These are phyloP conservation scores for Cabera pusaria DNA, from an alignment of 2,888 invertebrate species.

Conservation along the genomic window DNA sequence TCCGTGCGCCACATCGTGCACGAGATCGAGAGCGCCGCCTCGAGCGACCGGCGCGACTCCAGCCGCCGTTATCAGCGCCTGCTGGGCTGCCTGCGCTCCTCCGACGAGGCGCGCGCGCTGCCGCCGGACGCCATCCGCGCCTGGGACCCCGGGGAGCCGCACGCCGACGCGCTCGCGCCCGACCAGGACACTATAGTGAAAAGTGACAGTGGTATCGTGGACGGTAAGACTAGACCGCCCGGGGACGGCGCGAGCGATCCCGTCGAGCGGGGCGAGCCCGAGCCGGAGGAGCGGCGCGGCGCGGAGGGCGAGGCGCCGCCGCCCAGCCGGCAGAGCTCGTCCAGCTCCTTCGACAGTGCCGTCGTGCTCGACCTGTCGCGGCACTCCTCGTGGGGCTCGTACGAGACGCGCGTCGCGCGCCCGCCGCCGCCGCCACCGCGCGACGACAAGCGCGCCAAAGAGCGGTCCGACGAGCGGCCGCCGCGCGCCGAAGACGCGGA, in stretches of 20 bases:
- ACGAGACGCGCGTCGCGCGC: slow-evolving; percentile 81
- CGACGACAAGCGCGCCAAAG: slow-evolving; percentile 50
- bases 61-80: slow-evolving; percentile 41
- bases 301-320: slow-evolving; percentile 58
- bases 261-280: slow-evolving; percentile 86
- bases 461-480: slow-evolving; percentile 51
- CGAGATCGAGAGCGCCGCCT: slow-evolving; percentile 85
- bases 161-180: slow-evolving; percentile 48
- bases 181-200: slow-evolving; percentile 74
- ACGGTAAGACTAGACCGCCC: slow-evolving; percentile 61
- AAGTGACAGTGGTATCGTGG: slow-evolving; percentile 78
- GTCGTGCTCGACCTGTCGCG: slow-evolving; percentile 89
- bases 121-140: slow-evolving; percentile 77
- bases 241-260: slow-evolving; percentile 89
- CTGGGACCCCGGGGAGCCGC: slow-evolving; percentile 73
- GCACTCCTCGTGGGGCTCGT: slow-evolving; percentile 93
- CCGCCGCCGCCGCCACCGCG: slow-evolving; percentile 41
- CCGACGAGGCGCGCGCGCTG: slow-evolving; percentile 5
- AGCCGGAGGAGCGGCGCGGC: slow-evolving; percentile 66
- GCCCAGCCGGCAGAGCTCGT: slow-evolving; percentile 87
- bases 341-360: slow-evolving; percentile 91
- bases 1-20: slow-evolving; percentile 88
- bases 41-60: slow-evolving; percentile 56
- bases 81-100: slow-evolving; percentile 27
- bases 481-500: slow-evolving; percentile 55